Percentiles rank a stretch among this genome's conserved stretches.
Evolutionary conservation across 2,797 vertebrate genomes (phyloP).

Genomic region (Limnodromus scolopaceus): DNA sequence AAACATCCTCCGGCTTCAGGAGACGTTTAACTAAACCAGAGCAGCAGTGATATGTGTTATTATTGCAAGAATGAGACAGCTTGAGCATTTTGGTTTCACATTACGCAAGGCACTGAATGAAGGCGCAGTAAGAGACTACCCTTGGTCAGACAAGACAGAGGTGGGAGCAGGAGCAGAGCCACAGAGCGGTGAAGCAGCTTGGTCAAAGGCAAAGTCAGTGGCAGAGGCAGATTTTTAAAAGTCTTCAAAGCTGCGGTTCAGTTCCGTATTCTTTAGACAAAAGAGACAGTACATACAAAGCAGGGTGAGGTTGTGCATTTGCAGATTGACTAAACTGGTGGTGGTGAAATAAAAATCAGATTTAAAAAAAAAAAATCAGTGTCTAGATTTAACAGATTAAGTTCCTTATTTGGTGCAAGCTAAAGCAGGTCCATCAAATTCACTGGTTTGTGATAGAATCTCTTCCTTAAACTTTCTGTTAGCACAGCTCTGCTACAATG

Average conservation of each 20-base stretch:
- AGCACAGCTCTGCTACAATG: neutral
- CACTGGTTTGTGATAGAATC: neutral
- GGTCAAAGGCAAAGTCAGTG: neutral
- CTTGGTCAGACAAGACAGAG: neutral
- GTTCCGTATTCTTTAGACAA: neutral
- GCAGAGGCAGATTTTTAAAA: neutral
- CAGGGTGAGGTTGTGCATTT: neutral
- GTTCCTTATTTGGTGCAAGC: neutral
- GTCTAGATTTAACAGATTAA: neutral
- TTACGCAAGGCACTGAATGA: neutral
- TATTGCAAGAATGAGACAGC: neutral
- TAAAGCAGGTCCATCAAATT: neutral
- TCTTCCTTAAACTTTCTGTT: neutral
- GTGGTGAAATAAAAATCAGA: neutral
- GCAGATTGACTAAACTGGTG: neutral
- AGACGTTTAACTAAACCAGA: neutral
- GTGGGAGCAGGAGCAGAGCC: neutral
- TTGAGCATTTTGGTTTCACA: neutral
- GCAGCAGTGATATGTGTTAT: neutral
- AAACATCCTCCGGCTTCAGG: neutral
- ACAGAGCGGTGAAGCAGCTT: neutral
- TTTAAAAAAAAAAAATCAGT: accelerated
- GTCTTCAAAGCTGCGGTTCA: neutral
- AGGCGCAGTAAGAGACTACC: neutral
- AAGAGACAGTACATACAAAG: neutral